Conservation (phyloP, 2,113 vertebrate genomes). For the Nycticebus coucang region DNA sequence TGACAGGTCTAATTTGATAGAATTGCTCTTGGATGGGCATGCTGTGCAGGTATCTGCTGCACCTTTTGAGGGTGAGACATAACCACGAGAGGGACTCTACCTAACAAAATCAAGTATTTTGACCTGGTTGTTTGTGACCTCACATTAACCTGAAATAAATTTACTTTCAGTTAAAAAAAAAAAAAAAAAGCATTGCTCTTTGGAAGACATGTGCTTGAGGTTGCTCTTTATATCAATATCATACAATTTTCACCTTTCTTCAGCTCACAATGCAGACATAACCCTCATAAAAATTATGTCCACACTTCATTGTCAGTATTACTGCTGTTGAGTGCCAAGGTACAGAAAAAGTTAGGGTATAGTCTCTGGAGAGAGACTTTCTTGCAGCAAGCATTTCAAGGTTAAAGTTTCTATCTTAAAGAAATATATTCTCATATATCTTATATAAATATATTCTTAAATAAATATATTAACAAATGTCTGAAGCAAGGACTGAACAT, state of each 20-base stretch:
- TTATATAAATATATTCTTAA: background rate
- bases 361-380: background rate
- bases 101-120: no score
- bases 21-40: background rate
- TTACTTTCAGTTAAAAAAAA: no score
- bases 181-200: background rate
- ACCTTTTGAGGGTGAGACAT: no score
- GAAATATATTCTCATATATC: background rate
- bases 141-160: no score
- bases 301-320: background rate
- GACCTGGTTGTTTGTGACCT: no score
- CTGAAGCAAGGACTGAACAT: background rate
- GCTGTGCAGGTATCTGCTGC: no score
- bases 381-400: background rate
- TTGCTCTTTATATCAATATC: background rate
- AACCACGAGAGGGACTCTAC: no score
- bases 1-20: constrained; percentile 48
- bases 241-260: background rate
- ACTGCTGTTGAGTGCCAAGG: background rate
- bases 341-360: background rate
- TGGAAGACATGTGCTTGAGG: background rate
- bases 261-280: background rate
- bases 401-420: background rate
- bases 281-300: background rate
- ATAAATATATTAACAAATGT: background rate